These are phyloP conservation scores for Panopea generosa DNA, from an alignment of 2,888 invertebrate species.

Conservation along the genomic window DNA sequence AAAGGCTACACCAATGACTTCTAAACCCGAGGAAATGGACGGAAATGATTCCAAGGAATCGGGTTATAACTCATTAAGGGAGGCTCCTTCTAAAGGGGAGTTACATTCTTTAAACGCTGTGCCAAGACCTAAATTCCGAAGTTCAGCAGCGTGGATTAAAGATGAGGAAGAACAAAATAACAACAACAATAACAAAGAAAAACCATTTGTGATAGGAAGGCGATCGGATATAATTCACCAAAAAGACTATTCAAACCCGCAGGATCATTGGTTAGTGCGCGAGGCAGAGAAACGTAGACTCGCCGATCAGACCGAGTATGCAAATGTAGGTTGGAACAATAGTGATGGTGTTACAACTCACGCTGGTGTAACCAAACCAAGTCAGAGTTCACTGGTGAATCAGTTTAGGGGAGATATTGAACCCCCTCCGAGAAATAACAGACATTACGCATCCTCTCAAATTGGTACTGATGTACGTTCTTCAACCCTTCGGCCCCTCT, in stretches of 20 bases:
- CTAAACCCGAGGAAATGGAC: slow-evolving; percentile 52
- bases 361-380: slow-evolving; percentile 72
- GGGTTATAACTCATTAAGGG: slow-evolving; percentile 44
- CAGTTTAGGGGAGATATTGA: slow-evolving; percentile 68
- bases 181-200: slow-evolving; percentile 20
- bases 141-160: slow-evolving; percentile 59
- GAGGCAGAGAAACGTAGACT: slow-evolving; percentile 94
- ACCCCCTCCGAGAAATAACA: slow-evolving; percentile 53
- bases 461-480: slow-evolving; percentile 38
- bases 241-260: slow-evolving; percentile 66
- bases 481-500: slow-evolving; percentile 36
- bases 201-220: slow-evolving; percentile 60
- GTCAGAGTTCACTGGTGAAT: slow-evolving; percentile 65
- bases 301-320: slow-evolving; percentile 60
- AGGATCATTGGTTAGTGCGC: slow-evolving; percentile 95
- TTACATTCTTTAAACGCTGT: slow-evolving; percentile 77
- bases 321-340: slow-evolving; percentile 36
- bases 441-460: slow-evolving; percentile 48
- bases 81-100: slow-evolving; percentile 70
- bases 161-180: slow-evolving; percentile 31
- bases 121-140: slow-evolving; percentile 73
- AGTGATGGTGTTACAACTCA: slow-evolving; percentile 52
- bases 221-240: slow-evolving; percentile 70
- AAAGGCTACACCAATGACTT: slow-evolving; percentile 72
- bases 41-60: slow-evolving; percentile 9